phyloP scores from a whole-genome alignment of 2,113 vertebrate genomes.

The Turdus rufiventris region DNA sequence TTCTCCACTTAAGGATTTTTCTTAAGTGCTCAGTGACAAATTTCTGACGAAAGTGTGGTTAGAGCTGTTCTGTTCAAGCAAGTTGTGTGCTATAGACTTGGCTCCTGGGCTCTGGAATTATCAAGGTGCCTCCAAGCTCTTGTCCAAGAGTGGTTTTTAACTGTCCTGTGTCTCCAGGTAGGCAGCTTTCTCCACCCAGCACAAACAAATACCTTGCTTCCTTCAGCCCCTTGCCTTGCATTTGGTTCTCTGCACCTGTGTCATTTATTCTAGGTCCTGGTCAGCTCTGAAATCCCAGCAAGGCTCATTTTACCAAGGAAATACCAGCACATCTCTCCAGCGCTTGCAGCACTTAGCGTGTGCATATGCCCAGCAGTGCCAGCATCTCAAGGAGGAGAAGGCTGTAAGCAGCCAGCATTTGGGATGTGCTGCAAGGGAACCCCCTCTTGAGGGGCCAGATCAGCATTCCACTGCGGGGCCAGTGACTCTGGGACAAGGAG shows the following conservation, averaged over 20 bases:
- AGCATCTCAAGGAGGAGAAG: background rate
- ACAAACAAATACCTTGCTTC: background rate
- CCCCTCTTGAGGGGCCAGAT: background rate
- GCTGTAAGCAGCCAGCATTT: background rate
- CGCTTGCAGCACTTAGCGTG: background rate
- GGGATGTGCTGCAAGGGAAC: background rate
- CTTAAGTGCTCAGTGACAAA: background rate
- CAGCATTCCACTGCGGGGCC: fast-evolving
- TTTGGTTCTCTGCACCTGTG: slow-evolving; percentile 46
- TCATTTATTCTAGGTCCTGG: slow-evolving; percentile 52
- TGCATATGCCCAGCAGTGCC: background rate
- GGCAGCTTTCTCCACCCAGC: background rate
- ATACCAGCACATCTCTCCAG: background rate
- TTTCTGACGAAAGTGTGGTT: background rate
- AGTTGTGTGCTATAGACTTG: background rate
- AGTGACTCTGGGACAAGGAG: background rate
- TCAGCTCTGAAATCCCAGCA: slow-evolving; percentile 5
- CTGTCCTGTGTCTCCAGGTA: background rate
- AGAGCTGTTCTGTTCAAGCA: background rate
- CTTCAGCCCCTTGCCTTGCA: background rate
- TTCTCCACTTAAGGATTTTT: background rate
- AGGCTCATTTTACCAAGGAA: background rate
- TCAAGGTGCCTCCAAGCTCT: background rate
- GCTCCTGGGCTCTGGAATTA: background rate
- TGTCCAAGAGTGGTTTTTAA: background rate